Evolutionary conservation across 2,113 vertebrate species (phyloP).

Genomic region (Micronycteris hirsuta): DNA sequence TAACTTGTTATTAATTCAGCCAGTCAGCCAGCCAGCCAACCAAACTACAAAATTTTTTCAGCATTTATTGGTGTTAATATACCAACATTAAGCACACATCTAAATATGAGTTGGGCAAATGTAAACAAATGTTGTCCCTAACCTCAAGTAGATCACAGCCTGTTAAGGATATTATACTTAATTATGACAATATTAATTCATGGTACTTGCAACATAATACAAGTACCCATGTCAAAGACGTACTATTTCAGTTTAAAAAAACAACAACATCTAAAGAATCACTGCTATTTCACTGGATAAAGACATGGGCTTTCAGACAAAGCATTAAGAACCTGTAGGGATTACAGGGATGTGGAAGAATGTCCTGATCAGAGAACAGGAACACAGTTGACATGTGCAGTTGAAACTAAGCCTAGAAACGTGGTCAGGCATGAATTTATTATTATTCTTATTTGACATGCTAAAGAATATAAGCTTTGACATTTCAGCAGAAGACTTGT

Average conservation of each 20-base stretch:
- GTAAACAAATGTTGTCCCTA: background rate
- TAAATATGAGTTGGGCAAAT: background rate
- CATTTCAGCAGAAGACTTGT: background rate
- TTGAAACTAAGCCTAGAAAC: background rate
- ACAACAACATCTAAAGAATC: background rate
- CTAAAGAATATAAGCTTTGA: background rate
- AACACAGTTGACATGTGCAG: background rate
- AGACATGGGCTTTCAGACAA: background rate
- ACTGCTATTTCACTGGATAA: background rate
- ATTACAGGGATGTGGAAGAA: background rate
- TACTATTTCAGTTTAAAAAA: background rate
- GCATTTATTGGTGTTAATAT: background rate
- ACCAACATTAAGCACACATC: background rate
- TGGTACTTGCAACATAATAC: background rate
- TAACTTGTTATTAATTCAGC: background rate
- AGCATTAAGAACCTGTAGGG: background rate
- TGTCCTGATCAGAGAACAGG: background rate
- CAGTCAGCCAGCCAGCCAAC: background rate
- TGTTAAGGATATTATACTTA: background rate
- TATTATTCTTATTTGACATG: background rate
- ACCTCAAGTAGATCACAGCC: background rate
- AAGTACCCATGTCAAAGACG: background rate
- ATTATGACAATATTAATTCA: background rate
- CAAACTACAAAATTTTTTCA: background rate
- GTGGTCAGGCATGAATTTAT: background rate